Evolutionary conservation across 2,113 vertebrate species (phyloP).

Genomic region (Mohoua ochrocephala): DNA sequence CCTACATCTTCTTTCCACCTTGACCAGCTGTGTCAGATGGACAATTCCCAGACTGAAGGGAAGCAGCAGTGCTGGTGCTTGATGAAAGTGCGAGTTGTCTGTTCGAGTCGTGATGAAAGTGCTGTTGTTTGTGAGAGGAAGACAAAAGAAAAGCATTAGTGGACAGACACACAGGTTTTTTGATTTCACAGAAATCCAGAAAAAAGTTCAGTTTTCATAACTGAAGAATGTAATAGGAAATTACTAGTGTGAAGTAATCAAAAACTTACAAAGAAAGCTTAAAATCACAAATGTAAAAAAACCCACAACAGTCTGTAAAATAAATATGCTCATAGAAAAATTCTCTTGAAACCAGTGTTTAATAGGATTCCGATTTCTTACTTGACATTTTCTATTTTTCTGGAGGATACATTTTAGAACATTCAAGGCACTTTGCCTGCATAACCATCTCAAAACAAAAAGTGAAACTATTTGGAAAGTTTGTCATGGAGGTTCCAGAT

Average conservation of each 20-base stretch:
- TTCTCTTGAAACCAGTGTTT: not conserved
- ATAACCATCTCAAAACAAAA: not conserved
- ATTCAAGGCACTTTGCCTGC: not conserved
- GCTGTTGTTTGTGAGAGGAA: not conserved
- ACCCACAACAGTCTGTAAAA: fast-evolving
- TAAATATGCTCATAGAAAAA: not conserved
- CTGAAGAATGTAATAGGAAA: not conserved
- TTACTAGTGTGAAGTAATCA: not conserved
- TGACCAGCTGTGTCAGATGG: not conserved
- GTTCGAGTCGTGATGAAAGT: not conserved
- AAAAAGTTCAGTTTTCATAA: not conserved
- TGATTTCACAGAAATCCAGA: not conserved
- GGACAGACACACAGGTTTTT: not conserved
- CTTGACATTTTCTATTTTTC: not conserved
- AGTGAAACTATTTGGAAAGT: not conserved
- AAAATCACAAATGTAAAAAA: not conserved
- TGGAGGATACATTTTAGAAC: not conserved
- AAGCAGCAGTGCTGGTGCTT: not conserved
- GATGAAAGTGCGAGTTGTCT: not conserved
- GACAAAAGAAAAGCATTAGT: not conserved
- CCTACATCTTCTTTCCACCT: not conserved
- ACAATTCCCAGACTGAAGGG: not conserved
- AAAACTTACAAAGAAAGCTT: not conserved
- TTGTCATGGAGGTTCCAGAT: not conserved
- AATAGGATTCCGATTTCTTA: not conserved